A percentile compares a stretch with the other conserved stretches of the same genome.
These are phyloP conservation scores for Columba guinea DNA, from an alignment of 2,797 vertebrate genomes.

Conservation along the genomic window DNA sequence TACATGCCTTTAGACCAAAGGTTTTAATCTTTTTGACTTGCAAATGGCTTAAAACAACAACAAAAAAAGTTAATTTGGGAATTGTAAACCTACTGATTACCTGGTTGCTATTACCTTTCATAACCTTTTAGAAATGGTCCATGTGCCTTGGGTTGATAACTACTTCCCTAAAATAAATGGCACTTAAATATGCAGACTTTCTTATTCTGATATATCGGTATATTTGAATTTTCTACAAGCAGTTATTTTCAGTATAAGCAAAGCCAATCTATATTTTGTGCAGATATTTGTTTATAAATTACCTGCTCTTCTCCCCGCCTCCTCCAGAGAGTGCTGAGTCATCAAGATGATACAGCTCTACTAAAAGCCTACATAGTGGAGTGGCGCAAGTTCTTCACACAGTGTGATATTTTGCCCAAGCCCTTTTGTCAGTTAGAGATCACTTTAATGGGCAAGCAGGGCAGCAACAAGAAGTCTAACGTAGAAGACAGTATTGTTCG, in stretches of 20 bases:
- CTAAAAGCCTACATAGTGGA: conserved; percentile 97
- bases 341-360: conserved; percentile 95
- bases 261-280: background rate
- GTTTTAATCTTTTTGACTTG: background rate
- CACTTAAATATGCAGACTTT: background rate
- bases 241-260: background rate
- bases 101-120: background rate
- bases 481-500: conserved; percentile 97
- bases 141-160: background rate
- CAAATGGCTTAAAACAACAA: background rate
- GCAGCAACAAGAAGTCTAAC: conserved; percentile 95
- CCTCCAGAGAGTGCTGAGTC: conserved; percentile 91
- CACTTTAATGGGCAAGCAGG: conserved; percentile 89
- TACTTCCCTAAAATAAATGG: background rate
- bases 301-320: background rate
- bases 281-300: background rate
- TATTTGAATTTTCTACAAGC: background rate
- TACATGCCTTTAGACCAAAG: background rate
- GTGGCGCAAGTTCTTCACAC: conserved; percentile 98
- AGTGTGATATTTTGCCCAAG: conserved; percentile 96
- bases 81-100: background rate
- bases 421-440: conserved; percentile 97
- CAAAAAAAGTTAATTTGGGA: background rate
- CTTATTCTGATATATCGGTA: background rate
- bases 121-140: background rate